phyloP scores from a whole-genome alignment of 1,140 invertebrate species.

The Drosophila erecta region DNA sequence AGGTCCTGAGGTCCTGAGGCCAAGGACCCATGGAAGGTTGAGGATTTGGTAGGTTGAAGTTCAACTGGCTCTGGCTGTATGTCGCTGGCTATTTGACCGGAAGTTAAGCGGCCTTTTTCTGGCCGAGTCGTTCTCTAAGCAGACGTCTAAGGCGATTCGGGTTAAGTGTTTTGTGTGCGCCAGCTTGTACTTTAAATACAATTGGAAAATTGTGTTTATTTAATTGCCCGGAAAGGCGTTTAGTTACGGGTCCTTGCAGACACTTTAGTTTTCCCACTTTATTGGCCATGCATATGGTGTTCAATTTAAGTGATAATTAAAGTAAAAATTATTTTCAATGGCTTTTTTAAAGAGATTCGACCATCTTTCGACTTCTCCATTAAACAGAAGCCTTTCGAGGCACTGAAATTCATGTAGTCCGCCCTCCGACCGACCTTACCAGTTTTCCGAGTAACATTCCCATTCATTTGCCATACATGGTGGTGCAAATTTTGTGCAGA shows the following conservation, averaged over 20 bases:
- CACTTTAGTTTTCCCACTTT: slow-evolving; percentile 59
- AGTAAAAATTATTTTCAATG: not conserved
- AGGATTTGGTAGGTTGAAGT: slow-evolving; percentile 54
- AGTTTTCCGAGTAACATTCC: slow-evolving; percentile 27
- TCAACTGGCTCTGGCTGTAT: slow-evolving; percentile 33
- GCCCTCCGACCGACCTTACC: slow-evolving; percentile 7
- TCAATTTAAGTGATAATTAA: not conserved
- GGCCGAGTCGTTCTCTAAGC: slow-evolving; percentile 16
- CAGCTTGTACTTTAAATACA: slow-evolving; percentile 78
- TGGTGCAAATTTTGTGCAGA: slow-evolving; percentile 7
- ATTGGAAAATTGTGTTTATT: slow-evolving; percentile 83
- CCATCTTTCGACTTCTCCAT: not conserved
- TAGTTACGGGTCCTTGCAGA: slow-evolving; percentile 35
- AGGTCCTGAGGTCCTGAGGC: slow-evolving; percentile 13
- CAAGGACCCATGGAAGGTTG: slow-evolving; percentile 53
- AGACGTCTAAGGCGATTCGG: slow-evolving; percentile 13
- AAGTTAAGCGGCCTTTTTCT: slow-evolving; percentile 57
- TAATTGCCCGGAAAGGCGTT: slow-evolving; percentile 77
- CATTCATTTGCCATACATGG: slow-evolving; percentile 27
- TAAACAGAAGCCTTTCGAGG: not conserved
- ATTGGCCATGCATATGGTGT: slow-evolving; percentile 49
- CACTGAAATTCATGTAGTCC: slow-evolving; percentile 15
- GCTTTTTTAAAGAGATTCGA: not conserved
- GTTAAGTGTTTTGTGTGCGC: slow-evolving; percentile 11
- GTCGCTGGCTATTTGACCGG: slow-evolving; percentile 61